Conservation (phyloP, 2,113 vertebrate species). For the Pardalotus punctatus region DNA sequence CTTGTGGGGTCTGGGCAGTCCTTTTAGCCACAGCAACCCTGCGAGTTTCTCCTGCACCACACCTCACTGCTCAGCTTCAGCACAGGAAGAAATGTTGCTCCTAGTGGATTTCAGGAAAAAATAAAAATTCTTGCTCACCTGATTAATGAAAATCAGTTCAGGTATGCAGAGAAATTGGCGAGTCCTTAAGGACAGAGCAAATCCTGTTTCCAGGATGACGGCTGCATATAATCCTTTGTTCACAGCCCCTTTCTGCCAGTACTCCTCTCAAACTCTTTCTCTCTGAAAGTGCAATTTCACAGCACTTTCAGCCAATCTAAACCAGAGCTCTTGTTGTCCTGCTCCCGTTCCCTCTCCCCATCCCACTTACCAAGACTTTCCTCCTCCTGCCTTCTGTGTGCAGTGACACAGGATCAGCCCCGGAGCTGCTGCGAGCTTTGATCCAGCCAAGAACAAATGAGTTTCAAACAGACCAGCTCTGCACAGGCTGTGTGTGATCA, state of each 20-base stretch:
- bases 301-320: neutral
- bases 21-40: neutral
- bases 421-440: neutral
- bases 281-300: neutral
- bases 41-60: neutral
- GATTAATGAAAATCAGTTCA: neutral
- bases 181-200: neutral
- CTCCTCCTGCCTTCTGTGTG: neutral
- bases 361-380: neutral
- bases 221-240: neutral
- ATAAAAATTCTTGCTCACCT: neutral
- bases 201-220: slow-evolving; percentile 25
- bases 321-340: neutral
- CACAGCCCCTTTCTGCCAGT: neutral
- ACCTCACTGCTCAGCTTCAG: neutral
- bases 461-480: neutral
- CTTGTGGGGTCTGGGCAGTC: neutral
- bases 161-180: neutral
- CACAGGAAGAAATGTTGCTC: neutral
- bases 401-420: neutral
- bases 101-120: neutral
- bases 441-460: neutral
- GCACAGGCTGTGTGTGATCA: neutral
- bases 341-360: neutral
- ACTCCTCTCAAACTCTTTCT: neutral